Evolutionary conservation across 2,888 invertebrate genomes (phyloP), one percentile per base, ranked within the genome.

Genomic region (Pristionchus exspectatus): DNA sequence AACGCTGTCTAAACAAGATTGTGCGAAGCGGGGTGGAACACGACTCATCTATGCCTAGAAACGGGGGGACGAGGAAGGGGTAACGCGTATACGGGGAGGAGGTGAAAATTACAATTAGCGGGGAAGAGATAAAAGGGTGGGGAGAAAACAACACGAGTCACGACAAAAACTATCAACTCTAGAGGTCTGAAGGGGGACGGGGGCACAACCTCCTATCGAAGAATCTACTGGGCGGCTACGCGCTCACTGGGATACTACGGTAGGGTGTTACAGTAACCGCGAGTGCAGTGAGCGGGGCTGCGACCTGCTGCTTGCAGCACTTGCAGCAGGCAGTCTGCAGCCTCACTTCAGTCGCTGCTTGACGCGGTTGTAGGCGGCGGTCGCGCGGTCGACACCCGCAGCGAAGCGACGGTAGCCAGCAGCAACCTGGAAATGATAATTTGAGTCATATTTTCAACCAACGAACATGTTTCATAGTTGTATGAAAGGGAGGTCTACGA

Each of bases 321-420:
- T 14, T 44, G 74, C 74, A 38, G 83, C 50, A 56, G 50, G 56
- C 56, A 18, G 54, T 44, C 74, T 10, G 74, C 56, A 33, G 84
- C 44, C 24, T 44, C 59, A 89, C 90, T 91, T 91, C 84, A 92
- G 91, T 88, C 90, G 90, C 77, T 91, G 92, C 89, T 91, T 91
- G 54, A 92, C 90, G 72, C 90, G 89, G 87, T 91, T 91, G 90
- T 93, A 93, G 33, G 91, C 92, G 59, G 90, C 91, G 27, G 92
- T 92, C 33, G 92, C 63, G 21, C 90, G 88, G 84, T 93, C 93
- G 16, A 93, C 92, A 54, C 93, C 93, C 16, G 83, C 74, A 4
- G 91, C 90, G 89, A 93, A 93, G 21, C 74, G 50, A 88, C 87
- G 87, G 16, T 88, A 88, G 30, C 87, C 87, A 18, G 87, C 50